Conservation (phyloP, 1,140 invertebrate species). For the Drosophila mauritiana region DNA sequence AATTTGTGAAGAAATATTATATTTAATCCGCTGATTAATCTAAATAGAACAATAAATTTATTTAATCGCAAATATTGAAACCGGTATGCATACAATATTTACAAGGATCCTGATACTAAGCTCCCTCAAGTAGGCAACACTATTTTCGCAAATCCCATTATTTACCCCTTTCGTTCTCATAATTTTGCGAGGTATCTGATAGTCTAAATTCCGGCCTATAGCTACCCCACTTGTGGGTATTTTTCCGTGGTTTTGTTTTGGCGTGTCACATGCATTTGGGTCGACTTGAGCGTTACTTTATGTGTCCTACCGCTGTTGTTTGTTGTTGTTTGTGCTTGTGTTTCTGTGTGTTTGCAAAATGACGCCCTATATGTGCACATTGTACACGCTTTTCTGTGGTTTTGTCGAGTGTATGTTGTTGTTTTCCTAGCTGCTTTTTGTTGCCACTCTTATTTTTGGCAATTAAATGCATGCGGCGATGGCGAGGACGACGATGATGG, state of each 20-base stretch:
- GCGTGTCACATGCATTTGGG: slow-evolving; percentile 81
- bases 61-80: too few relatives aligned
- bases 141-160: background rate
- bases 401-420: slow-evolving; percentile 41
- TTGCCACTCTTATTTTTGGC: slow-evolving; percentile 81
- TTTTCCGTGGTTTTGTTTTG: slow-evolving; percentile 57
- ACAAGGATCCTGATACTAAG: background rate
- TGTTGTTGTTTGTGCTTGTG: slow-evolving; percentile 27
- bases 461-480: slow-evolving; percentile 84
- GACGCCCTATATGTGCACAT: slow-evolving; percentile 73
- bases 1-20: too few relatives aligned
- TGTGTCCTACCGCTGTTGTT: slow-evolving; percentile 36
- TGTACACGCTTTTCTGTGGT: slow-evolving; percentile 71
- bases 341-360: slow-evolving; percentile 57
- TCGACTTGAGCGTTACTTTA: slow-evolving; percentile 73
- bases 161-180: background rate
- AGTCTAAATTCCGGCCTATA: background rate
- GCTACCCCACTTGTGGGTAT: slow-evolving; percentile 21
- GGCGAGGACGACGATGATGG: slow-evolving; percentile 67
- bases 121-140: background rate
- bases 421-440: slow-evolving; percentile 18
- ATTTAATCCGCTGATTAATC: too few relatives aligned
- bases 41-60: too few relatives aligned
- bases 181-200: background rate
- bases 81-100: too few relatives aligned